Evolutionary conservation across 2,888 invertebrate genomes (phyloP), one percentile per base, ranked within the genome.

Genomic region (Drosophila pseudotalamancana): DNA sequence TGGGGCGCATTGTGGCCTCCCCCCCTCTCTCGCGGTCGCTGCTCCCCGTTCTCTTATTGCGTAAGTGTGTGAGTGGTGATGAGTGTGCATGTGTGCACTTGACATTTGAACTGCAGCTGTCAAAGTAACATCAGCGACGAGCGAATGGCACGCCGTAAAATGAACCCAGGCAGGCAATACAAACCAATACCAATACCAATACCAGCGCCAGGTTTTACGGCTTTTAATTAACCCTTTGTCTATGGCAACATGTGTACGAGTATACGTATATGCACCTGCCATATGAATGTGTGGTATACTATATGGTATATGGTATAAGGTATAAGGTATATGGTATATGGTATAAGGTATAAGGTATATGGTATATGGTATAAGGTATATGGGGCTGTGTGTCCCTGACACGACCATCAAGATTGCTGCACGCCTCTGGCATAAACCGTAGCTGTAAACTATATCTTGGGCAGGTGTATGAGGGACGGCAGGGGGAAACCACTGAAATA

Each of bases 21-120:
- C 14, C 37, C 37, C 18, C 14, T 8, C 27, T 39, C 12, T 19
- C 16, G n/a, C n/a, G n/a, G n/a, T n/a, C n/a, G n/a, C n/a, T n/a
- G n/a, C n/a, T n/a, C n/a, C n/a, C n/a, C n/a, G n/a, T n/a, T n/a
- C n/a, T n/a, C n/a, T n/a, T 18, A 42, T 21, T 27, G 35, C n/a
- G 48, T 21, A 35, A 12, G n/a, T 12, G 8, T 0, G 8, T 6
- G 4, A 19, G 19, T 12, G 35, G 42, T 14, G 14, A 9, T n/a
- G 32, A 62, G 57, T 51, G 64, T 40, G 40, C 50, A 25, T 39
- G 53, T 49, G 66, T 79, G 87, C 64, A 70, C 87, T 85, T 88
- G 88, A 85, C 80, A 85, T 88, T 86, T 83, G 78, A 85, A 74
- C 88, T 80, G 72, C 59, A 76, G 78, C 75, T 83, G 87, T 80